Conservation (phyloP, 64 coral and sea anemone species). For the Dendrophyllia cribrosa region DNA sequence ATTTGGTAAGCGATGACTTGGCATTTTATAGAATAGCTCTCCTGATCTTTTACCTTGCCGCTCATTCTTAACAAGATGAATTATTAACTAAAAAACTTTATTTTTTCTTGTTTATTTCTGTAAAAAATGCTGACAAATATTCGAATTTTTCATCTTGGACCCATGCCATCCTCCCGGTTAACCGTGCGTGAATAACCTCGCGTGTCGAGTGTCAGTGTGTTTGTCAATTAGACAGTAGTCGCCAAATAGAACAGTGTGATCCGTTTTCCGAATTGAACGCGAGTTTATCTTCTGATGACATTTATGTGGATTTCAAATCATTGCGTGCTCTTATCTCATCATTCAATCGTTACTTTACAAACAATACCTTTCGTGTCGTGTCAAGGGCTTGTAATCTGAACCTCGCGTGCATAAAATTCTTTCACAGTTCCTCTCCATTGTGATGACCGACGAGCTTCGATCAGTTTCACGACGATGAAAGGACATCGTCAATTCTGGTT, state of each 20-base stretch:
- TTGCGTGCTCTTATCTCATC: neutral
- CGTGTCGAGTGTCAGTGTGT: neutral
- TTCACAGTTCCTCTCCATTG: neutral
- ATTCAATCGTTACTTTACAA: neutral
- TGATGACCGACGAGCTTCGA: neutral
- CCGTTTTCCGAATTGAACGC: too few species aligned
- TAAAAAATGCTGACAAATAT: too few species aligned
- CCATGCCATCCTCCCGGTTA: neutral
- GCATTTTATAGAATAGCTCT: neutral
- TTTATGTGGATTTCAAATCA: neutral
- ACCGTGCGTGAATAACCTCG: neutral
- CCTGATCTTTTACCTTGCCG: too few species aligned
- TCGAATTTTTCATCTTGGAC: too few species aligned
- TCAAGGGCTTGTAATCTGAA: neutral
- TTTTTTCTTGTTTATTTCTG: neutral
- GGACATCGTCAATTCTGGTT: neutral
- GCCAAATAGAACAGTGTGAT: neutral
- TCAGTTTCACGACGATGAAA: neutral
- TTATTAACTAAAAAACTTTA: neutral
- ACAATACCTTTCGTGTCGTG: neutral
- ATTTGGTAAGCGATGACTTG: neutral
- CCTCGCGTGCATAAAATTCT: conserved; percentile 12
- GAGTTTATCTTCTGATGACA: neutral
- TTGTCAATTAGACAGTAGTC: neutral
- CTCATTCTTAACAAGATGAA: too few species aligned